phyloP scores from a whole-genome alignment of 2,113 vertebrate genomes.

The Upupa epops region DNA sequence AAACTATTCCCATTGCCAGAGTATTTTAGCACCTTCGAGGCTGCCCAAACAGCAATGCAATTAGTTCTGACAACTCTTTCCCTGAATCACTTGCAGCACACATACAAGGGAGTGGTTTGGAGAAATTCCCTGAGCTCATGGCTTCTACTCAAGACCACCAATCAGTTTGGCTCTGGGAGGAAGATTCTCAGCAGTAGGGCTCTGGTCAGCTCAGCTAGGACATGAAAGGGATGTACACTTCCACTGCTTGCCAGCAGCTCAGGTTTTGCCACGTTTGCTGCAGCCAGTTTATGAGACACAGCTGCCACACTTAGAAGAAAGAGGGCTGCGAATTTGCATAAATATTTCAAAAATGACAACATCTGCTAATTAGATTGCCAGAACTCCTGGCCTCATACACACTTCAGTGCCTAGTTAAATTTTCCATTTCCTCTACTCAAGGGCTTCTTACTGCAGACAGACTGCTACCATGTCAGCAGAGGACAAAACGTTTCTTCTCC shows the following conservation, averaged over 20 bases:
- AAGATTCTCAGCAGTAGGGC: background rate
- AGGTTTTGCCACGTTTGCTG: background rate
- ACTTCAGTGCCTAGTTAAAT: background rate
- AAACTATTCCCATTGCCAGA: background rate
- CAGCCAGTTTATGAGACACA: background rate
- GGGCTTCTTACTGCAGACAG: background rate
- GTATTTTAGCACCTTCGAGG: background rate
- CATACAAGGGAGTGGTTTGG: background rate
- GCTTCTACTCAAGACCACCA: background rate
- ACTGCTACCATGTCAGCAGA: background rate
- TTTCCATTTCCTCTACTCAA: background rate
- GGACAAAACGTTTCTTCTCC: background rate
- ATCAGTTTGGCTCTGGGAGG: background rate
- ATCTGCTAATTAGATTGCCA: background rate
- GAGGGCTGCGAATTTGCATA: background rate
- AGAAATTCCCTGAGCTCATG: background rate
- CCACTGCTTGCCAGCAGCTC: background rate
- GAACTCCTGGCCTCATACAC: background rate
- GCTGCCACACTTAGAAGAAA: background rate
- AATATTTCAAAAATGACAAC: background rate
- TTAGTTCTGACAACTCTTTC: background rate
- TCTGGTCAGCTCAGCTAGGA: background rate
- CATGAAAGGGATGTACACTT: rapidly evolving
- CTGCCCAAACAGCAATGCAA: background rate
- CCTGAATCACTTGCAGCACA: background rate